Base-by-base conservation (phyloP, 30 jellyfish, hydroid and myxozoan genomes). In the Clytia hemisphaerica region DNA sequence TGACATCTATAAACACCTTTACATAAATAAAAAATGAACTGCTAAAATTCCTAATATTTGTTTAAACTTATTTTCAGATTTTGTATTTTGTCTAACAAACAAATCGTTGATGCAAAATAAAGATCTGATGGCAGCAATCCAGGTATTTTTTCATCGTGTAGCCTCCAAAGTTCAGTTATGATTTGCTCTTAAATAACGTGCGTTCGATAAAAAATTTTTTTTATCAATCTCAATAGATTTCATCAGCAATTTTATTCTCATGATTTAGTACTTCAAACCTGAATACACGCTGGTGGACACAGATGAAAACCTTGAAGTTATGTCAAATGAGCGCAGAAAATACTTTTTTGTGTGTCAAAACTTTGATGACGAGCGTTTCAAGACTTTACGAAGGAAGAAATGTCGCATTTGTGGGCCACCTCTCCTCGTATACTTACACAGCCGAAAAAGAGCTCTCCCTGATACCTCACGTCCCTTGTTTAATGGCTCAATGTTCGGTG, bases 351-450 rank as follows among this genome's bases (percentile, higher is more conserved):
- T 91, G 15, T 82, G 95, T 72, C 94, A 83, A 25, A 78, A 73
- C 35, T 91, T 91, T 76, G 32, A 76, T 18, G 93, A 63, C 40
- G 84, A 71, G n/a, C 30, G 54, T 53, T 91, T 83, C 60, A 36
- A 51, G 2, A 35, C n/a, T 5, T 92, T 91, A 29, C 79, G 75
- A 59, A 91, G 78, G 76, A 60, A 72, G 37, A 32, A 57, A 44
- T 82, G 99, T 75, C 83, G 81, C n/a, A 77, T 91, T 16, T 77
- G 93, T 70, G 99, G 93, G 7, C 95, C 99, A 62, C 95, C 95
- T 1, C 72, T 73, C 49, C 58, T 91, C 25, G 71, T 91, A 18
- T 69, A 84, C 37, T 49, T 77, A 16, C 67, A 61, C 61, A 59
- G 73, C 34, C 32, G 59, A 38, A 45, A 60, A 0, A 77, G 67